Evolutionary conservation across 2,113 vertebrate species (phyloP).

Genomic region (Lepidothrix coronata): DNA sequence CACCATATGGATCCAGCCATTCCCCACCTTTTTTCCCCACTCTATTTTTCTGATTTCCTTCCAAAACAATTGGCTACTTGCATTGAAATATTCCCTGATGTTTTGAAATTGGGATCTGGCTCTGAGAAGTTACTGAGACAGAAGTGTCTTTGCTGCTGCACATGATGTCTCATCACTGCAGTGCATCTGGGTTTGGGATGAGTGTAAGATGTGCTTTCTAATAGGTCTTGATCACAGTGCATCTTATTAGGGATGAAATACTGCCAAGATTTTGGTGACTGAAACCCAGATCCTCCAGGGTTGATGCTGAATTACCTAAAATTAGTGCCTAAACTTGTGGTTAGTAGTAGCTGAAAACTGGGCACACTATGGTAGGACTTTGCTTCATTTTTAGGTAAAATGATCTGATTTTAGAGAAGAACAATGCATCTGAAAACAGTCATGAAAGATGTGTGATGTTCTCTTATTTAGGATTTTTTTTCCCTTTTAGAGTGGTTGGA

Average conservation of each 20-base stretch:
- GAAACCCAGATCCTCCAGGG: background rate
- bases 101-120: background rate
- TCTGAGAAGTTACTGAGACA: background rate
- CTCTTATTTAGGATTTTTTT: background rate
- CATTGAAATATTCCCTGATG: background rate
- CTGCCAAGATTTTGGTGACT: background rate
- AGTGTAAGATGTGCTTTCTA: background rate
- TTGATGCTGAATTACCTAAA: background rate
- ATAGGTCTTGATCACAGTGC: background rate
- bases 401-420: background rate
- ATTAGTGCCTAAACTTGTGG: background rate
- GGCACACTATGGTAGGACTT: background rate
- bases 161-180: background rate
- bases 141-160: background rate
- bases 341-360: background rate
- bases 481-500: background rate
- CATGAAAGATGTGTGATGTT: rapidly evolving
- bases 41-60: background rate
- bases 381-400: background rate
- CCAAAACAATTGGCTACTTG: background rate
- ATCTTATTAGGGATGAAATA: background rate
- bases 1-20: background rate
- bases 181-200: background rate
- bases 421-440: background rate
- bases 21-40: background rate